Percentiles rank a stretch among this genome's conserved stretches.
phyloP scores from a whole-genome alignment of 2,888 invertebrate species.

The Phania funesta region DNA sequence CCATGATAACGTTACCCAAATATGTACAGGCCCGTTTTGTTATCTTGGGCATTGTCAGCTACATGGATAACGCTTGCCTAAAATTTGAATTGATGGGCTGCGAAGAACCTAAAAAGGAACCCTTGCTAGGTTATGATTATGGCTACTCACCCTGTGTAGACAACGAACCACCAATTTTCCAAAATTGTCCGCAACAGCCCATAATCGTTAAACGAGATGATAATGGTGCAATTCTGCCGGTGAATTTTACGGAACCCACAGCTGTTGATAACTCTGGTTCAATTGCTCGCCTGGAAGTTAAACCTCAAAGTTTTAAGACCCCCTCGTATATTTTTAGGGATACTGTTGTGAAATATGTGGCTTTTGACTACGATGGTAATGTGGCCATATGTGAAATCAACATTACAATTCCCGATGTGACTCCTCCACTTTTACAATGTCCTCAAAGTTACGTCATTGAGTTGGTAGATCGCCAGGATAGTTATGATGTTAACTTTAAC shows the following conservation, averaged over 20 bases:
- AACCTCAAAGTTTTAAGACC: constrained; percentile 94
- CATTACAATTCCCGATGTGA: constrained; percentile 95
- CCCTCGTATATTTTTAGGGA: constrained; percentile 94
- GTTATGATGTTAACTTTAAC: constrained; percentile 94
- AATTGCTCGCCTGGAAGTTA: constrained; percentile 94
- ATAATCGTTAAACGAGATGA: constrained; percentile 93
- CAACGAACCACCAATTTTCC: constrained; percentile 97
- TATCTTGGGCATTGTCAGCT: constrained; percentile 96
- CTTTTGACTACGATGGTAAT: constrained; percentile 98
- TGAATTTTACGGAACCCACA: constrained; percentile 95
- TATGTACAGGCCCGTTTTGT: constrained; percentile 96
- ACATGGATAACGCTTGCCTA: constrained; percentile 97
- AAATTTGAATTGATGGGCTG: constrained; percentile 98
- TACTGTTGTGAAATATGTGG: constrained; percentile 95
- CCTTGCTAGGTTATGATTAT: constrained; percentile 94
- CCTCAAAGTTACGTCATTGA: constrained; percentile 97
- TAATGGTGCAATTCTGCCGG: constrained; percentile 93
- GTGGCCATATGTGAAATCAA: constrained; percentile 98
- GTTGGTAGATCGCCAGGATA: constrained; percentile 92
- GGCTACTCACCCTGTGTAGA: constrained; percentile 97
- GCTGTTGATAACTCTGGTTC: constrained; percentile 98
- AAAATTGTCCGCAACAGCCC: constrained; percentile 96
- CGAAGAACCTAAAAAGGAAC: constrained; percentile 90
- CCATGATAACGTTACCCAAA: constrained; percentile 96
- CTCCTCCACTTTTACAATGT: constrained; percentile 93